Conservation (phyloP, 2,888 invertebrate species). For the Sicus ferrugineus region DNA sequence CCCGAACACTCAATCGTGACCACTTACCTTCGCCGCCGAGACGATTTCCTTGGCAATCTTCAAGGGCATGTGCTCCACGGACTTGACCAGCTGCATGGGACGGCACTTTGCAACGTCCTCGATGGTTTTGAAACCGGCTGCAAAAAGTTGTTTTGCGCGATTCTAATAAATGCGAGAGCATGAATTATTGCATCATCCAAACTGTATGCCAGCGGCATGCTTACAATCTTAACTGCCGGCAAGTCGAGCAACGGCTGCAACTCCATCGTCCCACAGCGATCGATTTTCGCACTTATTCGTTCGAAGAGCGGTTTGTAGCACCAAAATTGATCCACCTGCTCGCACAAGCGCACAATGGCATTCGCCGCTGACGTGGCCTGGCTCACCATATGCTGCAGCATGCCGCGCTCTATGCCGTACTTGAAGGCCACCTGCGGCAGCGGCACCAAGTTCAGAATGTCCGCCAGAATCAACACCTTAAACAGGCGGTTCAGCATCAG, state of each 20-base stretch:
- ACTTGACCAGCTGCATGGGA: conserved; percentile 69
- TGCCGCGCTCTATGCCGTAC: conserved; percentile 78
- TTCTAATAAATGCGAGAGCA: conserved; percentile 62
- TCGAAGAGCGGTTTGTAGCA: conserved; percentile 78
- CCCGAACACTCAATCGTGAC: neutral
- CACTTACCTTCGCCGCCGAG: conserved; percentile 78
- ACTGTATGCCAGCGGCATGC: conserved; percentile 37
- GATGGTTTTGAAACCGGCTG: conserved; percentile 82
- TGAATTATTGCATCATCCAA: conserved; percentile 1
- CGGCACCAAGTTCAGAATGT: conserved; percentile 76
- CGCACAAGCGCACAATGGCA: conserved; percentile 81
- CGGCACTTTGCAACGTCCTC: conserved; percentile 79
- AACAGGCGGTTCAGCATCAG: conserved; percentile 77
- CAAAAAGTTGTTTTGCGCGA: conserved; percentile 83
- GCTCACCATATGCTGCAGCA: conserved; percentile 79
- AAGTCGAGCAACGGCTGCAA: conserved; percentile 85
- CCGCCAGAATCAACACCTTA: conserved; percentile 83
- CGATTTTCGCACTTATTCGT: conserved; percentile 77
- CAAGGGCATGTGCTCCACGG: conserved; percentile 76
- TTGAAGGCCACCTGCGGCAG: conserved; percentile 75
- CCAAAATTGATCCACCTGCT: conserved; percentile 83
- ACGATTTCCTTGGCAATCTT: conserved; percentile 82
- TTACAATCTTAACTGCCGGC: conserved; percentile 84
- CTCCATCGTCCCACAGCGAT: conserved; percentile 83
- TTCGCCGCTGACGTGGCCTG: conserved; percentile 77